Evolutionary conservation across 2,113 vertebrate species (phyloP).

Genomic region (Rissa tridactyla): DNA sequence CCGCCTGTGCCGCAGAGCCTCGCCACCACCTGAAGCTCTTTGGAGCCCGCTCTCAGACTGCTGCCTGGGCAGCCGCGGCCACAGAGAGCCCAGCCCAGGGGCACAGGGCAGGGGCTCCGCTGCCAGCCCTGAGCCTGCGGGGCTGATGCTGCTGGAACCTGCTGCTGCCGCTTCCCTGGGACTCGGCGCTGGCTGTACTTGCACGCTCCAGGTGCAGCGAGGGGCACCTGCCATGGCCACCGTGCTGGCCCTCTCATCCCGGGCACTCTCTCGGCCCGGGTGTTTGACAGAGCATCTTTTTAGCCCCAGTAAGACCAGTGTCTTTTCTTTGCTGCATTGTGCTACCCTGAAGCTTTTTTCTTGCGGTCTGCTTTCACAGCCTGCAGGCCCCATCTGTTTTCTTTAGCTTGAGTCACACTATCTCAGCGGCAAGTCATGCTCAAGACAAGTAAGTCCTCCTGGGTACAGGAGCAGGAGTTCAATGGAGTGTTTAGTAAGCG

Average conservation of each 20-base stretch:
- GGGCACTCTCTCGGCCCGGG: rapidly evolving
- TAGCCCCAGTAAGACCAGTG: background rate
- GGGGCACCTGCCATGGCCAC: rapidly evolving
- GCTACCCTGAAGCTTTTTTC: background rate
- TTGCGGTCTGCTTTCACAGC: background rate
- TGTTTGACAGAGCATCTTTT: background rate
- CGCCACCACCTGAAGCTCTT: background rate
- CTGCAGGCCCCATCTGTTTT: background rate
- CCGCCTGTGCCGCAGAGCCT: background rate
- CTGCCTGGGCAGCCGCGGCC: background rate
- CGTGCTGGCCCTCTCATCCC: background rate
- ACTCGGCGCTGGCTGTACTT: background rate
- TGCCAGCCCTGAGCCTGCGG: background rate
- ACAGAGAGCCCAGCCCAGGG: background rate
- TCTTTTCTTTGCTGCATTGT: background rate
- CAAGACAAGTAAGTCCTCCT: background rate
- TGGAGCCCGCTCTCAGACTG: background rate
- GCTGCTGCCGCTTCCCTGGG: background rate
- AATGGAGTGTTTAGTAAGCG: background rate
- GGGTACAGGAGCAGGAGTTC: background rate
- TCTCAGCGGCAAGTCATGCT: background rate
- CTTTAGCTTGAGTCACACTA: background rate
- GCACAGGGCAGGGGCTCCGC: background rate
- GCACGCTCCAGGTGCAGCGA: background rate
- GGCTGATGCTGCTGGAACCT: background rate